phyloP scores from a whole-genome alignment of 2,888 invertebrate genomes.

The Pterobdella sp. region DNA sequence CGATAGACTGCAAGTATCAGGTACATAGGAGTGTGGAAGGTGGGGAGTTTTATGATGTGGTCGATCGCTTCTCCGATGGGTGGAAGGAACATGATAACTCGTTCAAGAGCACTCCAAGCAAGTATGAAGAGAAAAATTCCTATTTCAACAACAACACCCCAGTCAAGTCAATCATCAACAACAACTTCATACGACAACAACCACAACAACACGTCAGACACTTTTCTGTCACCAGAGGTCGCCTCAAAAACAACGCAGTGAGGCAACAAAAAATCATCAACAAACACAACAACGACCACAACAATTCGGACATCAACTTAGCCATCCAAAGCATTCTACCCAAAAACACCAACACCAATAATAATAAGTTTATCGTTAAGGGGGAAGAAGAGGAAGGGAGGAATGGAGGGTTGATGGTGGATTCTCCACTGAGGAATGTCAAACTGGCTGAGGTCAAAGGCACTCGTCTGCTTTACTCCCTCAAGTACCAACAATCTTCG shows the following conservation, averaged over 20 bases:
- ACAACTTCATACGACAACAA: neutral
- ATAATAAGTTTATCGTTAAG: neutral
- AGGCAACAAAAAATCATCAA: neutral
- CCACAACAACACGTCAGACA: slow-evolving; percentile 3
- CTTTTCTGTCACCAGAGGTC: neutral
- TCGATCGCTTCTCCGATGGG: neutral
- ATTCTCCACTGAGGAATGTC: slow-evolving; percentile 1
- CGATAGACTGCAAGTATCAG: neutral
- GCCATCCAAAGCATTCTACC: slow-evolving; percentile 4
- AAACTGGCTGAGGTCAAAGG: neutral
- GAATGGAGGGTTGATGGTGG: neutral
- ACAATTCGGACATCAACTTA: neutral
- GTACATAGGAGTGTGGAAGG: no score
- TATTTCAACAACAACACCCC: neutral
- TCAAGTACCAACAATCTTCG: slow-evolving; percentile 7
- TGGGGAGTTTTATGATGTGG: neutral
- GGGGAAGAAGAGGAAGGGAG: neutral
- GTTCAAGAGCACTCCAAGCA: neutral
- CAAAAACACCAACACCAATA: slow-evolving; percentile 7
- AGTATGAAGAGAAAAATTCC: neutral
- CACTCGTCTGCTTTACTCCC: slow-evolving; percentile 7
- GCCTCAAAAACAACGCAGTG: neutral
- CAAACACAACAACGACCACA: neutral
- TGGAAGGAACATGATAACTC: neutral
- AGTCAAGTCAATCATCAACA: no score